Conservation (phyloP, 1,140 invertebrate genomes). For the Orius laevigatus region DNA sequence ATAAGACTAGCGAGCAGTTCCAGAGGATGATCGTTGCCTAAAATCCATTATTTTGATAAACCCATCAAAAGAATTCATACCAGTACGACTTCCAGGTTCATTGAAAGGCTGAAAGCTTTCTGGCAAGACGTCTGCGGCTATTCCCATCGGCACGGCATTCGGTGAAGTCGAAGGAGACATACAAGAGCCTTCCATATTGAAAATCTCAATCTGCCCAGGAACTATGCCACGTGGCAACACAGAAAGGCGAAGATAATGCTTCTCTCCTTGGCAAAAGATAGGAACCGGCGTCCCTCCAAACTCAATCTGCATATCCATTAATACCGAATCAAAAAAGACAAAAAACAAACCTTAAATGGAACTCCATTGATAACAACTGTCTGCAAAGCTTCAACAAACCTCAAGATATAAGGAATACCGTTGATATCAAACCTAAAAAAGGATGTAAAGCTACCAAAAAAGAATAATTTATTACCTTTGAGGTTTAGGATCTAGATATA, state of each 20-base stretch:
- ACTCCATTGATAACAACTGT: constrained; percentile 69
- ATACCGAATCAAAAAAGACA: background rate
- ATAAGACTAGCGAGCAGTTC: constrained; percentile 47
- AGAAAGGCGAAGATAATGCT: constrained; percentile 68
- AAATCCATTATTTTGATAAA: too few species aligned
- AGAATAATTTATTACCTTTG: constrained; percentile 41
- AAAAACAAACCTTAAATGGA: constrained; percentile 45
- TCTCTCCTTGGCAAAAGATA: constrained; percentile 58
- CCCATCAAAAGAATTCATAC: background rate
- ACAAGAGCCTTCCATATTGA: constrained; percentile 43
- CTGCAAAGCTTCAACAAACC: constrained; percentile 59
- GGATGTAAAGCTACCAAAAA: constrained; percentile 10
- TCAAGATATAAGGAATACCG: constrained; percentile 52
- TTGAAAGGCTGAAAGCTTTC: too few species aligned
- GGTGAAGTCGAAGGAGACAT: constrained; percentile 16
- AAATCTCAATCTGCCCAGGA: constrained; percentile 48
- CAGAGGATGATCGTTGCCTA: constrained; percentile 21
- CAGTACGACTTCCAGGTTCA: too few species aligned
- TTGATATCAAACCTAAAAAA: constrained; percentile 46
- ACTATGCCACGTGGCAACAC: constrained; percentile 57
- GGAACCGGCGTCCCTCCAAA: constrained; percentile 87
- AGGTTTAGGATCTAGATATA: constrained; percentile 73
- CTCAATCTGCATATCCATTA: constrained; percentile 31
- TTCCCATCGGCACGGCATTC: background rate
- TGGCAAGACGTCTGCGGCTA: too few species aligned